These are phyloP conservation scores for Euglossa dilemma DNA, from an alignment of 1,140 invertebrate genomes.

Conservation along the genomic window DNA sequence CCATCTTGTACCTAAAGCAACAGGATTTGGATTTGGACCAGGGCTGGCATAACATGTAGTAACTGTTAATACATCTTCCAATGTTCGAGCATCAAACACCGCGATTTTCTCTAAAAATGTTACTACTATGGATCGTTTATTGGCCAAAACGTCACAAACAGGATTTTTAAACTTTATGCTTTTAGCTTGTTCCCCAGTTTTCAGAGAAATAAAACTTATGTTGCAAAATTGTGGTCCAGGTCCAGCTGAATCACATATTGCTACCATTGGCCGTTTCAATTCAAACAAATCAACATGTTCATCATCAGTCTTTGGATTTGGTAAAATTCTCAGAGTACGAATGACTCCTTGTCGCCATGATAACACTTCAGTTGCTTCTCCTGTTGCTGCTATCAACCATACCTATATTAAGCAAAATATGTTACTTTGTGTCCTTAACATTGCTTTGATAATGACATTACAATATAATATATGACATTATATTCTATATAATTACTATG, in stretches of 20 bases:
- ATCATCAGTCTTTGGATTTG: constrained; percentile 87
- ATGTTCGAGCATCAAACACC: constrained; percentile 93
- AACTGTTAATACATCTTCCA: constrained; percentile 93
- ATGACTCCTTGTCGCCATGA: constrained; percentile 95
- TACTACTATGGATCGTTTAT: constrained; percentile 91
- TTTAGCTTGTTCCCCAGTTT: constrained; percentile 93
- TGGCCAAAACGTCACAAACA: constrained; percentile 93
- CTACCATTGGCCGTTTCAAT: constrained; percentile 92
- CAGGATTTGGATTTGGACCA: constrained; percentile 92
- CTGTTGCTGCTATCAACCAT: constrained; percentile 90
- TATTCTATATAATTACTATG: neutral
- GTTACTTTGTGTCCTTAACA: neutral
- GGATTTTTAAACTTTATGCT: constrained; percentile 96
- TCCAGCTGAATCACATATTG: constrained; percentile 92
- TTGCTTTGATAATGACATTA: neutral
- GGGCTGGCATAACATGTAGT: constrained; percentile 95
- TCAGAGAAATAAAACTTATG: constrained; percentile 94
- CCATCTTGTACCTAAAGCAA: constrained; percentile 93
- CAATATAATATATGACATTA: neutral
- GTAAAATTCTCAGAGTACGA: constrained; percentile 91
- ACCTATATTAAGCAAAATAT: constrained; percentile 80
- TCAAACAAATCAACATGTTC: constrained; percentile 86
- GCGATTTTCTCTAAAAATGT: constrained; percentile 95
- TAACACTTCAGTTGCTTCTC: constrained; percentile 95
- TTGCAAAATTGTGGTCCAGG: constrained; percentile 92